A percentile compares a stretch with the other conserved stretches of the same genome.
Evolutionary conservation across 92 coral and sea anemone genomes (phyloP).

Genomic region (Scolanthus callimorphus): DNA sequence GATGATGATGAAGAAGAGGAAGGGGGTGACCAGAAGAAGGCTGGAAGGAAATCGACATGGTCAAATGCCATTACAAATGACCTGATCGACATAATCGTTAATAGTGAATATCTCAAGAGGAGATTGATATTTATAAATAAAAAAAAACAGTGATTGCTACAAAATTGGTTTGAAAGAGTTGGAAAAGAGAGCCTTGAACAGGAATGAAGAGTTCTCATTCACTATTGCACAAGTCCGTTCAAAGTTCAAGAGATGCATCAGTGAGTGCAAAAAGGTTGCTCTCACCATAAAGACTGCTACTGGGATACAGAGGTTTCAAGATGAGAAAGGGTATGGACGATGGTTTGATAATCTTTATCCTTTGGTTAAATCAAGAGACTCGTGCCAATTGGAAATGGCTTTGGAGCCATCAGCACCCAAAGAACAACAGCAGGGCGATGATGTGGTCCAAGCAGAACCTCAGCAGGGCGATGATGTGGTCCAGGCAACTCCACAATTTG

Average conservation of each 20-base stretch:
- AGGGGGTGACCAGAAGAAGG: constrained; percentile 36
- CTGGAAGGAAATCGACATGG: too few relatives aligned
- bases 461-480: too few relatives aligned
- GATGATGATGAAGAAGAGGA: too few relatives aligned
- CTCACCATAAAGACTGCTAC: constrained; percentile 33
- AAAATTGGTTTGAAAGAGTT: constrained; percentile 15
- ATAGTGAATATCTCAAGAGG: constrained; percentile 25
- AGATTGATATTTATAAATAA: constrained; percentile 25
- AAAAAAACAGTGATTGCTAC: constrained; percentile 25
- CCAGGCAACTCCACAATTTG: not conserved
- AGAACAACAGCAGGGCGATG: too few relatives aligned
- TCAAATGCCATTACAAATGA: too few relatives aligned
- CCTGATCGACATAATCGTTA: too few relatives aligned
- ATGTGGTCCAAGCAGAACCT: too few relatives aligned
- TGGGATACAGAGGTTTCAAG: constrained; percentile 24
- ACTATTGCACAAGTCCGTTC: constrained; percentile 21
- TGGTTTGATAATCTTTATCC: constrained; percentile 30
- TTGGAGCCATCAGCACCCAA: not conserved
- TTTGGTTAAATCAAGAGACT: constrained; percentile 10
- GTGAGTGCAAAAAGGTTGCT: constrained; percentile 20
- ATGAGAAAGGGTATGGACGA: constrained; percentile 22
- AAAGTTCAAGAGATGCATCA: constrained; percentile 24
- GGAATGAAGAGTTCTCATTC: constrained; percentile 3
- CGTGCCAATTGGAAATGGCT: constrained; percentile 3
- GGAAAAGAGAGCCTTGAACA: constrained; percentile 4